Evolutionary conservation across 1,140 invertebrate species (phyloP), one percentile per base, ranked within the genome.

Genomic region (Brachionus paranguensis): DNA sequence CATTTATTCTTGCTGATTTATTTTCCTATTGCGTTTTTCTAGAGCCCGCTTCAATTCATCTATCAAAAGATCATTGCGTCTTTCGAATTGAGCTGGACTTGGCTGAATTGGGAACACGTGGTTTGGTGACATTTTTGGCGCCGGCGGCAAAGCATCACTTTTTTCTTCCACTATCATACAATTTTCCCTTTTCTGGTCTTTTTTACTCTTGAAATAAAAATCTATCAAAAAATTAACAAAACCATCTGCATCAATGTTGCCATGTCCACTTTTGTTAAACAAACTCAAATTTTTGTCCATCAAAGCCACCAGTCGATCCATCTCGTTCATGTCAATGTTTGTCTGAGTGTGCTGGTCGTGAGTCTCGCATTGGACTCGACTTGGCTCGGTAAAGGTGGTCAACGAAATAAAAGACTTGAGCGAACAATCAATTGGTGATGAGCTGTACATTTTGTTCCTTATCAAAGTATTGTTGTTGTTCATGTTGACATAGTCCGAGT

Each of bases 191-290:
- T 72, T 72, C 12, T 17, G 27, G 8, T 72, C 37, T n/a, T 20
- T 72, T 41, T 43, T 37, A 43, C 68, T 41, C 17, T 45, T 72
- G 17, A 72, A 72, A 72, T 72, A 72, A 43, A 72, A 72, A 72
- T 72, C 41, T 43, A 72, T 43, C 10, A 72, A 43, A 72, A 72
- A 72, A 72, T 43, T 72, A 41, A 72, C 37, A 72, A 72, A 72
- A 43, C 41, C 41, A 72, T 72, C 68, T 17, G 68, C 41, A 24
- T 72, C 68, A n/a, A 68, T 33, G n/a, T 68, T 33, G 0, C 27
- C 65, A 33, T 33, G 65, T 5, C 33, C 27, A 29, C 17, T 68
- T 12, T 68, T 68, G n/a, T 68, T 68, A 33, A 41, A 33, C 10
- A 72, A 20, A 17, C 37, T 43, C 37, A 72, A 24, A 17, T 72